Evolutionary conservation across 2,113 vertebrate species (phyloP).

Genomic region (Uria lomvia): DNA sequence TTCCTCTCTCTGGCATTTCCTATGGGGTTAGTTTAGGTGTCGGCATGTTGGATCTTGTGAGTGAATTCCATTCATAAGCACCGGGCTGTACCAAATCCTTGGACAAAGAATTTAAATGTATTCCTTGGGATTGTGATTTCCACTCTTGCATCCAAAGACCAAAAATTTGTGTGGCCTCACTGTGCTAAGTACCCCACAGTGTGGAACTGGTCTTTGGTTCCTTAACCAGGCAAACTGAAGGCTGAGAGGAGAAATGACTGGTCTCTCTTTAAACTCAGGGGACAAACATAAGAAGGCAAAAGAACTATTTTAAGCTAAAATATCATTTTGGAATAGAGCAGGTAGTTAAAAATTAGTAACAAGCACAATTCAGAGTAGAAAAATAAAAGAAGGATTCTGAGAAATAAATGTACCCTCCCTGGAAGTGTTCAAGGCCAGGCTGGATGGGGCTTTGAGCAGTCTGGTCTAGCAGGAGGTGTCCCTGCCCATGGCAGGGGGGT

Average conservation of each 20-base stretch:
- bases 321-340: not conserved
- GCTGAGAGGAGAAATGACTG: not conserved
- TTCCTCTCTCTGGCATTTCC: not conserved
- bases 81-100: fast-evolving
- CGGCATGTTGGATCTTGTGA: not conserved
- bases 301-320: not conserved
- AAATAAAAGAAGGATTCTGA: not conserved
- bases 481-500: not conserved
- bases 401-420: not conserved
- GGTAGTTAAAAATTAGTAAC: not conserved
- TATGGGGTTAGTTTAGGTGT: not conserved
- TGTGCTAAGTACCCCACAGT: fast-evolving
- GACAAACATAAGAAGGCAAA: not conserved
- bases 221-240: not conserved
- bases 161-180: not conserved
- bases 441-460: not conserved
- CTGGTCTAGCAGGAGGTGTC: not conserved
- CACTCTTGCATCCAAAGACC: not conserved
- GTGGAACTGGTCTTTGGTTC: not conserved
- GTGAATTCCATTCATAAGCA: not conserved
- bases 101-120: not conserved
- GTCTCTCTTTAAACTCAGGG: not conserved
- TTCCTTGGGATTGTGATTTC: not conserved
- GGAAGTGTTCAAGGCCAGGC: not conserved
- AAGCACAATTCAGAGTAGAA: not conserved